Evolutionary conservation across 2,797 vertebrate species (phyloP), one percentile per base, ranked within the genome.

Genomic region (Sebastes flavidus): DNA sequence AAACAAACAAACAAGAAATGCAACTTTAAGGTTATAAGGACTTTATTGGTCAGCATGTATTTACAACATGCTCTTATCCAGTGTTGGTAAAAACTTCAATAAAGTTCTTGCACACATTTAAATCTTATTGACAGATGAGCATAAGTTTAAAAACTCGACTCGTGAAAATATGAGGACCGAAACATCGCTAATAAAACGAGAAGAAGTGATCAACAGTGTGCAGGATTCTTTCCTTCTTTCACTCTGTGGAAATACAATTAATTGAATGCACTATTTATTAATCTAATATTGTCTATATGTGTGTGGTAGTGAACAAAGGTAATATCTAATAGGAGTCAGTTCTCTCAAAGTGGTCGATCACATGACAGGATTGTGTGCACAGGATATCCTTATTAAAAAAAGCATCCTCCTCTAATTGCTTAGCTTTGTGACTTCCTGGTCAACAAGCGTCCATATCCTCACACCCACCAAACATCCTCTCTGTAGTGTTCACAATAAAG

Each of bases 361-460:
- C 80, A 85, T 90, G 88, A 86, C 73, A 75, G 77, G 75, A 77
- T 84, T 85, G 81, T 84, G 66, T 60, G 61, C 77, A 77, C 89
- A 94, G 95, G 93, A 95, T 92, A 91, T 94, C 95, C 93, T 89
- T 69, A 77, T 91, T 83, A 86, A 84, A 81, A 88, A 70, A 78
- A 58, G 71, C 84, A 79, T 83, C 78, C 81, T 88, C 65, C 25
- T 81, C 78, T 92, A 92, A 89, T 92, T 93, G 88, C 89, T 73
- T 13, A 59, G 80, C 74, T 83, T 76, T 78, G 88, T 87, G 75
- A 89, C 86, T 90, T 94, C 91, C 92, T 91, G 87, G 86, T 85
- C 82, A 87, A 87, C 78, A 87, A 86, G 79, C 65, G 4, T 81
- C 86, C 83, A 87, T 65, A 89, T 94, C 91, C 91, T 90, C 65